Evolutionary conservation across 2,797 vertebrate genomes (phyloP), one percentile per base, ranked within the genome.

Genomic region (Gobionotothen gibberifrons): DNA sequence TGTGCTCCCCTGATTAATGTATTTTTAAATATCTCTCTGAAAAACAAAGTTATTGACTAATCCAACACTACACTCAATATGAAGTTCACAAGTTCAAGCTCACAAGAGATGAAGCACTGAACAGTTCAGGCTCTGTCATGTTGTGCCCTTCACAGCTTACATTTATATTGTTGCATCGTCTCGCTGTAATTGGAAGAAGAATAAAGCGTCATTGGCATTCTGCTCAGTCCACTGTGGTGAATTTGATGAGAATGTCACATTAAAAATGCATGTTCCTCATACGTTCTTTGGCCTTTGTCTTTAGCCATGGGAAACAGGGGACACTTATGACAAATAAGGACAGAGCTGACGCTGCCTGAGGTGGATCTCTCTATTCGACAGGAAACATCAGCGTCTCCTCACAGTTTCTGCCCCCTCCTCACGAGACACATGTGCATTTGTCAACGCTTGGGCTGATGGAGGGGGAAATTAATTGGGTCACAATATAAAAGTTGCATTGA

Each of bases 251-350:
- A 90, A 87, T 66, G 88, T 90, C 84, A 78, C 92, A 93, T 93
- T 93, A 93, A 94, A 93, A 93, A 94, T 94, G 92, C 87, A 93
- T 92, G 91, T 86, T 85, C 71, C 89, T 87, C 84, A 67, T 90
- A 62, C 69, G 75, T 92, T 92, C 72, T 57, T 72, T 93, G 90
- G 92, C 91, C 93, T 93, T 91, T 91, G 90, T 90, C 85, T 89
- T 82, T 57, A 78, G 87, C 88, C 87, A 81, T 69, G 86, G 88
- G 90, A 89, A 87, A 87, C 82, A 65, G 79, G 72, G 62, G 88
- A 89, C 92, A 85, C 90, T 87, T 85, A 84, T 92, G 90, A 93
- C 92, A 92, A 93, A 91, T 90, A 90, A 91, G 91, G 87, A 89
- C 85, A 60, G 64, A 14, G 85, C 80, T 59, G 76, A 84, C 11